phyloP scores from a whole-genome alignment of 2,797 vertebrate species.

The Poecilia picta region DNA sequence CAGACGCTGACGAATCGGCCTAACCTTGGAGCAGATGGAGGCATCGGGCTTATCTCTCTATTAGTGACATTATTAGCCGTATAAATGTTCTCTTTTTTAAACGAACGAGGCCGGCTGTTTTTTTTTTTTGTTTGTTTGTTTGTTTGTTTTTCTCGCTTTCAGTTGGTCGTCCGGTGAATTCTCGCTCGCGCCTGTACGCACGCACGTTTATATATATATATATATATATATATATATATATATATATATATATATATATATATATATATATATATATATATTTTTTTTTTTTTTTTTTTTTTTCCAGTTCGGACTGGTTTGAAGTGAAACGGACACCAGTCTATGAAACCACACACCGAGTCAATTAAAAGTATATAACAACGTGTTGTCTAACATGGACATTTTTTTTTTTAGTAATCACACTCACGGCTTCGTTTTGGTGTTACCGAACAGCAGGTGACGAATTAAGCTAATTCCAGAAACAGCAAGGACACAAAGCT shows the following conservation, averaged over 20 bases:
- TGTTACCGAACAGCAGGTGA: slow-evolving; percentile 32
- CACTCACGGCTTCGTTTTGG: slow-evolving; percentile 11
- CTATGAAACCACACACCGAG: slow-evolving; percentile 28
- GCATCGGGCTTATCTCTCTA: slow-evolving; percentile 17
- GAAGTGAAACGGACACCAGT: slow-evolving; percentile 53
- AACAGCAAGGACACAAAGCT: slow-evolving; percentile 60
- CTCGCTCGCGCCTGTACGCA: slow-evolving; percentile 42
- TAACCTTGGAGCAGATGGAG: slow-evolving; percentile 55
- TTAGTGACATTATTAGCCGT: slow-evolving; percentile 29
- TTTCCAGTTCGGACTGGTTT: slow-evolving; percentile 80
- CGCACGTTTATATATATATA: not conserved
- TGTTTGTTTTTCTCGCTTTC: not conserved
- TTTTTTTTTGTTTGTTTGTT: not conserved
- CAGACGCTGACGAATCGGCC: slow-evolving; percentile 46
- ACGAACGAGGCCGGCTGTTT: not conserved
- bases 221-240: no score
- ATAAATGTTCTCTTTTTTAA: not conserved
- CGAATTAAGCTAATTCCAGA: slow-evolving; percentile 49
- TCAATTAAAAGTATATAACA: slow-evolving; percentile 18
- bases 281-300: no score
- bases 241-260: no score
- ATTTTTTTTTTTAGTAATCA: not conserved
- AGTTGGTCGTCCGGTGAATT: not conserved
- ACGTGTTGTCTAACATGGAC: not conserved
- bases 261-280: not conserved